Evolutionary conservation across 2,113 vertebrate species (phyloP).

Genomic region (Alligator mississippiensis): DNA sequence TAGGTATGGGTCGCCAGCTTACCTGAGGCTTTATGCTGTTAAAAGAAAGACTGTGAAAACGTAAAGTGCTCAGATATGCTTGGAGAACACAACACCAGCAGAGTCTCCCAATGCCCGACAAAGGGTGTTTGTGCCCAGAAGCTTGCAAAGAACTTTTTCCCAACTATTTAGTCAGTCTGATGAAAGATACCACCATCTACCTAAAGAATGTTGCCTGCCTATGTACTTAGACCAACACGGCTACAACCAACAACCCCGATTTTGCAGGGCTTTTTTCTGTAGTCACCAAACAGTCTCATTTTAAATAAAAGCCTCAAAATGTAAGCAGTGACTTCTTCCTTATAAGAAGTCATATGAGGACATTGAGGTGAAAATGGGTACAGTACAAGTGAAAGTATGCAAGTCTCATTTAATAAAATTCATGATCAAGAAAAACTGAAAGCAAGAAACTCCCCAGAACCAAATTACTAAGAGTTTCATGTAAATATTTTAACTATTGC

Average conservation of each 20-base stretch:
- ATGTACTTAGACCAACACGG: too few species aligned
- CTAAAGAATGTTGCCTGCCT: too few species aligned
- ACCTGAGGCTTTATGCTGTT: constrained; percentile 25
- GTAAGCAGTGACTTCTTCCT: not conserved
- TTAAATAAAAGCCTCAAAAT: constrained; percentile 2
- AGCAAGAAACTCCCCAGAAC: not conserved
- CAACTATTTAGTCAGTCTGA: constrained; percentile 17
- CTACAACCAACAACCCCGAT: too few species aligned
- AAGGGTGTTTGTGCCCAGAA: too few species aligned
- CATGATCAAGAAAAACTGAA: not conserved
- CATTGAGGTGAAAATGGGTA: too few species aligned
- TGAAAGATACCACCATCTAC: too few species aligned
- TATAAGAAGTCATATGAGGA: not conserved
- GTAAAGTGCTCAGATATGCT: not conserved
- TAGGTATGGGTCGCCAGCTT: not conserved
- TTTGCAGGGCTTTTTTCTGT: not conserved
- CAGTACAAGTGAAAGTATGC: too few species aligned
- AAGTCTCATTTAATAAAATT: not conserved
- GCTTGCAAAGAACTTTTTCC: not conserved
- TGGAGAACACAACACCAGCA: too few species aligned
- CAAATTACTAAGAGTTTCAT: not conserved
- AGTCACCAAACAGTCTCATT: not conserved
- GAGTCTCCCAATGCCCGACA: too few species aligned
- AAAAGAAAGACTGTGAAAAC: constrained; percentile 32
- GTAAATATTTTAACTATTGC: not conserved